Base-by-base conservation (phyloP, 1,140 invertebrate species). In the Euura saliciscinereae region DNA sequence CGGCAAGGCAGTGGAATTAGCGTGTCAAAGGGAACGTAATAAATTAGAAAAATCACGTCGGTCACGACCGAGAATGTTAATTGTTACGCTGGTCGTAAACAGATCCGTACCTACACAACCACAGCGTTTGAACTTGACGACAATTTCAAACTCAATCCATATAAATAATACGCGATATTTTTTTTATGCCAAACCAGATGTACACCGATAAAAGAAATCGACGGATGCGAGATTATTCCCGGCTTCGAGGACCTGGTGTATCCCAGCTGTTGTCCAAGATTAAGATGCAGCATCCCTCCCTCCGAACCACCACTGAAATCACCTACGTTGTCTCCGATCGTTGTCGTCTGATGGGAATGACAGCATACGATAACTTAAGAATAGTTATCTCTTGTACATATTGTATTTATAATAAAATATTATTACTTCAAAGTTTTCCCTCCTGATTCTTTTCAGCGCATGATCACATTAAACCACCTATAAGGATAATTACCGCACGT, bases 391-490 rank as follows among this genome's bases (percentile, higher is more conserved):
- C 13, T 6, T 59, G 51, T 59, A 59, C 51, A 59, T 59, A 59
- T 59, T 59, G 51, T 59, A 59, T 59, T 59, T 59, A 59, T 59
- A 59, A 59, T 59, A 59, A 59, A 59, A 8, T 59, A 59, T 28
- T 59, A 59, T 59, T 59, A 59, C 51, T 59, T 28, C 28, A 28
- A 28, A 28, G 28, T 28, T 28, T 28, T 28, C 28, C 28, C 28
- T 28, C 28, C 28, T 28, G 28, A 28, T 28, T 28, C 0, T 28
- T 28, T 28, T 28, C 28, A 28, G 28, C 28, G 28, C 28, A 28
- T 28, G 28, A 28, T 28, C 28, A 28, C 1, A 28, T 28, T 28
- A 28, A 28, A 28, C 28, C 28, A 28, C 28, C 28, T 28, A 28
- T 1, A 1, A 28, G 28, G 28, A 28, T 28, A 28, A 28, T 28